Conservation (phyloP, 2,113 vertebrate species). For the Danionella cerebrum region DNA sequence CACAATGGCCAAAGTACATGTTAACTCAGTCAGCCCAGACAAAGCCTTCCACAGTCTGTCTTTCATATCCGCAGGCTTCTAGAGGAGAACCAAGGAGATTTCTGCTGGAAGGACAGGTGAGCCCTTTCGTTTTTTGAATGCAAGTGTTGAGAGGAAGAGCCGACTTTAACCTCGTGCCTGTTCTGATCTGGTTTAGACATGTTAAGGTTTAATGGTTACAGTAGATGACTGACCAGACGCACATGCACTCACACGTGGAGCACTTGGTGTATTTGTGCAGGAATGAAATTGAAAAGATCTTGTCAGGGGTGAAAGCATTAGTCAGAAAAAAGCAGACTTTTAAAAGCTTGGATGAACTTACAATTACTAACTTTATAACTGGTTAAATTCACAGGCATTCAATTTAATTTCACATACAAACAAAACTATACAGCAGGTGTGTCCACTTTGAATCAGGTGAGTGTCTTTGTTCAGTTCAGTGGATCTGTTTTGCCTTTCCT, state of each 20-base stretch:
- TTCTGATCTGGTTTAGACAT: not conserved
- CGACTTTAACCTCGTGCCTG: no score
- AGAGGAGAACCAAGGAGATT: not conserved
- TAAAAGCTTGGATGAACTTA: not conserved
- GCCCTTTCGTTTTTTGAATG: no score
- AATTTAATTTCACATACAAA: no score
- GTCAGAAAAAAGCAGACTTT: not conserved
- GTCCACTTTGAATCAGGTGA: not conserved
- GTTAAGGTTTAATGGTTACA: not conserved
- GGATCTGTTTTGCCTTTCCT: not conserved
- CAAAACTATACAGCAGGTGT: no score
- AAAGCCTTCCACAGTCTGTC: conserved; percentile 11
- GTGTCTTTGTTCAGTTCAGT: not conserved
- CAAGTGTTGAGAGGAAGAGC: no score
- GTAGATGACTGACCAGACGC: not conserved
- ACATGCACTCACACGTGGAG: not conserved
- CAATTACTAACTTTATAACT: no score
- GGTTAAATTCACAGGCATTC: no score
- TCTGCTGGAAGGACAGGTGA: conserved; percentile 7
- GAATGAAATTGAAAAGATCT: not conserved
- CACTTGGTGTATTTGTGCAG: not conserved
- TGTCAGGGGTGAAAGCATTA: not conserved
- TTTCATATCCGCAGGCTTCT: not conserved
- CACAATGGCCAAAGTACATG: conserved; percentile 32
- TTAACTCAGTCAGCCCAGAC: conserved; percentile 11